Base-by-base conservation (phyloP, 1,140 invertebrate genomes). In the Euborellia annulipes region DNA sequence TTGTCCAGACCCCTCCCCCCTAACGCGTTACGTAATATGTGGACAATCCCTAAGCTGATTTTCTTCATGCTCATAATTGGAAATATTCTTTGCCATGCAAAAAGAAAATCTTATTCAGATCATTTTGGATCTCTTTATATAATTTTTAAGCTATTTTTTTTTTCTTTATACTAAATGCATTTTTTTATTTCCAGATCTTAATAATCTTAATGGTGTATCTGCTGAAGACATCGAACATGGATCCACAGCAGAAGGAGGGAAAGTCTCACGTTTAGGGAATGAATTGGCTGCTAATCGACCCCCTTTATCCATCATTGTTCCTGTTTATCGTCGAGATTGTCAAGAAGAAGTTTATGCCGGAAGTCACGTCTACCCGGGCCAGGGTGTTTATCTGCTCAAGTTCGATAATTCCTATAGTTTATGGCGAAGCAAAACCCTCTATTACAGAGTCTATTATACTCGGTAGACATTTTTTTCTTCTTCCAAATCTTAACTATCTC, bases 381-480 rank as follows among this genome's bases (percentile, higher is more conserved):
- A 89, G 68, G 95, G 96, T 30, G 86, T 98, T 30, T 99, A 99
- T 68, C 68, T 98, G 59, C 70, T 99, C 7, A 99, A 98, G 70
- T 99, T 99, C 67, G 95, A 99, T 67, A 99, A 99, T 68, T 94
- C 92, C 0, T 99, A 97, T 66, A 97, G 92, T 36, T 68, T 99
- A 45, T 99, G 94, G 94, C 78, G 96, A 55, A 95, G 90, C 53
- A 99, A 99, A 79, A 96, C 90, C 9, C 72, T 99, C 20, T 99
- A 98, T 63, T 99, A 98, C 66, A 75, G 94, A 65, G 91, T 98
- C 36, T 98, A 95, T 62, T 98, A 98, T 58, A 95, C 91, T 41
- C 78, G 77, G 50, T 78, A 60, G 64, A 48, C 38, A 37, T 18
- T 21, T 9, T 30, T 17, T 34, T 42, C 34, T n/a, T 30, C 21